phyloP scores from a whole-genome alignment of 2,113 vertebrate genomes.

The Podocnemis expansa region DNA sequence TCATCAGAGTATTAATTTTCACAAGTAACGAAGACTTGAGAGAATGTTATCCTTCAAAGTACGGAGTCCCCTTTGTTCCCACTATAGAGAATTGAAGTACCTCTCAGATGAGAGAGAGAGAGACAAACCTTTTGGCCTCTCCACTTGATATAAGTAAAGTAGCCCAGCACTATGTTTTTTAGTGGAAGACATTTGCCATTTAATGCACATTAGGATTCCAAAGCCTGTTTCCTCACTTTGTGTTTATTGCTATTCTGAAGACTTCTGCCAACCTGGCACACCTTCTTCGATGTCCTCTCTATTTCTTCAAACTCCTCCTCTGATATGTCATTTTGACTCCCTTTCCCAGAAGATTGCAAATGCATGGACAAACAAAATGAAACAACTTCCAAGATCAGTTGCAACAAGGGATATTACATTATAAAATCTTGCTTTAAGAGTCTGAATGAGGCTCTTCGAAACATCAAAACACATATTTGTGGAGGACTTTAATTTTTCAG shows the following conservation, averaged over 20 bases:
- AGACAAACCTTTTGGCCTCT: background rate
- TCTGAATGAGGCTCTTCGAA: background rate
- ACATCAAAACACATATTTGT: background rate
- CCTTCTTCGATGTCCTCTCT: background rate
- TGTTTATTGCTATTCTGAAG: background rate
- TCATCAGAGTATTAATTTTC: background rate
- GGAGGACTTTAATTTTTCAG: background rate
- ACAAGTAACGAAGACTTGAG: background rate
- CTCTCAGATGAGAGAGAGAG: background rate
- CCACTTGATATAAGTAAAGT: background rate
- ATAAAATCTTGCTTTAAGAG: background rate
- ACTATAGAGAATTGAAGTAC: background rate
- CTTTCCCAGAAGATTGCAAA: background rate
- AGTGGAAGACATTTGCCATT: background rate
- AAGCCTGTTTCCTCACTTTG: background rate
- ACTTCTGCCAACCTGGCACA: background rate
- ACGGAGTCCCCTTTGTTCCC: background rate
- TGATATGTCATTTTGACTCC: fast-evolving
- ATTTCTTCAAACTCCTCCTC: background rate
- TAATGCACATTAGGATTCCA: background rate
- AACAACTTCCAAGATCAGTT: background rate
- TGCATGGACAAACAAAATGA: background rate
- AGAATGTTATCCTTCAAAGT: background rate
- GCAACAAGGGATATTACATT: background rate
- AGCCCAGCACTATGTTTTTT: background rate